phyloP scores from a whole-genome alignment of 1,140 invertebrate genomes.

The Drepana arcuata region DNA sequence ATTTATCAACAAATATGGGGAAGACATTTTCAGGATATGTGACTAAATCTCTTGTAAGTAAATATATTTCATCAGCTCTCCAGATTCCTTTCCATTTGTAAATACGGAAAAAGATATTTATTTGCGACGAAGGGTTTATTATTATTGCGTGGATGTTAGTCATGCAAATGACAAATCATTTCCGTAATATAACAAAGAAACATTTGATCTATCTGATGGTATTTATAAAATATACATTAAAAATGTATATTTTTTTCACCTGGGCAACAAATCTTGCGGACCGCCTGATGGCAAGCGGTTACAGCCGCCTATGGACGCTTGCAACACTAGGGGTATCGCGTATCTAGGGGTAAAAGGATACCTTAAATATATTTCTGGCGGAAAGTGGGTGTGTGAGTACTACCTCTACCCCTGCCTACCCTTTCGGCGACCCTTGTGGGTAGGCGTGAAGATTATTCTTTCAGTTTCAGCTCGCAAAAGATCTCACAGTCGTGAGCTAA shows the following conservation, averaged over 20 bases:
- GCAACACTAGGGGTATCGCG: too few relatives aligned
- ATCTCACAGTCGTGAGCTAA: neutral
- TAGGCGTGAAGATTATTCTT: too few relatives aligned
- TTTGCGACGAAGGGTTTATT: neutral
- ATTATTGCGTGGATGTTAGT: neutral
- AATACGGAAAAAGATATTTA: neutral
- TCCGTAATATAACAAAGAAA: neutral
- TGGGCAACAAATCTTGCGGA: neutral
- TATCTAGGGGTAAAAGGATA: too few relatives aligned
- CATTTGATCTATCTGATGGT: neutral
- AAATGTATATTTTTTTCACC: neutral
- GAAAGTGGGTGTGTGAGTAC: too few relatives aligned
- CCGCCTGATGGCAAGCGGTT: too few relatives aligned
- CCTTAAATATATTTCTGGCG: too few relatives aligned
- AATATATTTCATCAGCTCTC: neutral
- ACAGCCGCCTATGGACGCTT: too few relatives aligned
- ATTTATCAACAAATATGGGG: constrained; percentile 58
- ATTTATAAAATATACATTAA: too few relatives aligned
- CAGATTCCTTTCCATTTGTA: neutral
- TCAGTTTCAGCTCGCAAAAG: neutral
- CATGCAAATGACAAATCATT: neutral
- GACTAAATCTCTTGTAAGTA: constrained; percentile 1
- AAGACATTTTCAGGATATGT: constrained; percentile 14
- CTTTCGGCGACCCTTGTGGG: too few relatives aligned
- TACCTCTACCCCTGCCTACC: neutral